Evolutionary conservation across 1,140 invertebrate species (phyloP).

Genomic region (Drosophila neocordata): DNA sequence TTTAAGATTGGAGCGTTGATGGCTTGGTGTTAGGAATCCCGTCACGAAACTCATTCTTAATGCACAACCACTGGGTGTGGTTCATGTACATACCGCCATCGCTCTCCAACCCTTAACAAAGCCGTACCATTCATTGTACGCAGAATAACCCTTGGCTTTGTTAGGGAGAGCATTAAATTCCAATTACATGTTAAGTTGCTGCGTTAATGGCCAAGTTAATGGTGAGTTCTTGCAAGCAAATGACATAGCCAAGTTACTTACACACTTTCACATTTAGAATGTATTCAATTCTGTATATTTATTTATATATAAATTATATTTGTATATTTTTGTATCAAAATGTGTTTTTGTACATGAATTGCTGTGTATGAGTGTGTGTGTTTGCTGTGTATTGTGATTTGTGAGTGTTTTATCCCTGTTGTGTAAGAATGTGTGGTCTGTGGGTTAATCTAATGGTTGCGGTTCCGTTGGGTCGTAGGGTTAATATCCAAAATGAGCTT

Average conservation of each 20-base stretch:
- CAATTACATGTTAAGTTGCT: conserved; percentile 69
- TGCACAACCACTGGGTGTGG: conserved; percentile 37
- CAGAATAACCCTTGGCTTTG: conserved; percentile 54
- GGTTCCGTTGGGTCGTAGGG: conserved; percentile 10
- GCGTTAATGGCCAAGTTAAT: conserved; percentile 75
- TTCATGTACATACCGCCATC: not conserved
- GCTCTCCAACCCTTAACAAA: not conserved
- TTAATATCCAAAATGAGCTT: conserved; percentile 47
- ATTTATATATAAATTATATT: conserved; percentile 26
- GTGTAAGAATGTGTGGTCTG: conserved; percentile 36
- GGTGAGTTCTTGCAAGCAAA: conserved; percentile 30
- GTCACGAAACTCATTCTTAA: conserved; percentile 37
- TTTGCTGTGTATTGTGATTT: conserved; percentile 2
- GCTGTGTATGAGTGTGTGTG: conserved; percentile 13
- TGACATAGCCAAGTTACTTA: conserved; percentile 39
- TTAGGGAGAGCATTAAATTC: conserved; percentile 67
- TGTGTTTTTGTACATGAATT: conserved; percentile 51
- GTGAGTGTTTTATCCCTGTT: conserved; percentile 15
- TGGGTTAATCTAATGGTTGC: conserved; percentile 26
- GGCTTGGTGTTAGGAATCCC: conserved; percentile 17
- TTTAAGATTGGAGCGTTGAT: not conserved
- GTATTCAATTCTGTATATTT: conserved; percentile 32
- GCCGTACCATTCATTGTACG: not conserved
- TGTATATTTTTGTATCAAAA: conserved; percentile 42
- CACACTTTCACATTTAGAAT: conserved; percentile 47